Base-by-base conservation (phyloP, 2,113 vertebrate species). In the Anguilla japonica region DNA sequence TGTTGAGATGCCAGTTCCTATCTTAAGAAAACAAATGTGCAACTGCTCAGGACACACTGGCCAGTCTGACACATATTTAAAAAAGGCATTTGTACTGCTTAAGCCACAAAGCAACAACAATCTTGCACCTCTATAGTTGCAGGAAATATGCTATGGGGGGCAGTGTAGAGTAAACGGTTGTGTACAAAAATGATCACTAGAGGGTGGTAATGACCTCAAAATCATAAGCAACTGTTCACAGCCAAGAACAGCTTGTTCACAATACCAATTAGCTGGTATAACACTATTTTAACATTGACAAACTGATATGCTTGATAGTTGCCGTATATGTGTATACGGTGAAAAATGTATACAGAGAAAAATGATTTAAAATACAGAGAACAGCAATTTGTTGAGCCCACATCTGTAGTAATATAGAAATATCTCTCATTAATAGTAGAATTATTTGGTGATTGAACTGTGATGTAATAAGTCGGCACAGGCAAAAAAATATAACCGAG, bases 131-230 rank as follows among this genome's bases (percentile, higher is more conserved):
- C 26, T 13, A 2, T 29, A 75, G 7, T 75, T 75, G 67, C n/a
- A 26, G 26, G 9, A 26, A 34, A 29, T 75, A 22, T 75, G 67
- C n/a, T 11, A 75, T 22, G 22, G 67, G 60, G 67, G 67, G 67
- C 67, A 75, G 22, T 75, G 9, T n/a, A 75, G n/a, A 34, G 67
- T 22, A 75, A 75, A 75, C 67, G 3, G 67, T 34, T 29, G 67
- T 75, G 67, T 34, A 29, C 79, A 34, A n/a, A 78, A 46, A 39
- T 50, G 29, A 50, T 84, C 83, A 84, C 83, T 84, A 84, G 83
- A 63, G 83, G 67, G 83, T 84, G 67, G 41, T 78, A 84, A 84
- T 75, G 83, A 84, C 41, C 43, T 71, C 67, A 78, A 84, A 53
- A 79, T 16, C 43, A 34, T 2, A n/a, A 34, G 5, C n/a, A 13